A percentile compares a stretch with the other conserved stretches of the same genome.
Conservation (phyloP, 2,888 invertebrate species). For the Acanthacorydalis orientalis region DNA sequence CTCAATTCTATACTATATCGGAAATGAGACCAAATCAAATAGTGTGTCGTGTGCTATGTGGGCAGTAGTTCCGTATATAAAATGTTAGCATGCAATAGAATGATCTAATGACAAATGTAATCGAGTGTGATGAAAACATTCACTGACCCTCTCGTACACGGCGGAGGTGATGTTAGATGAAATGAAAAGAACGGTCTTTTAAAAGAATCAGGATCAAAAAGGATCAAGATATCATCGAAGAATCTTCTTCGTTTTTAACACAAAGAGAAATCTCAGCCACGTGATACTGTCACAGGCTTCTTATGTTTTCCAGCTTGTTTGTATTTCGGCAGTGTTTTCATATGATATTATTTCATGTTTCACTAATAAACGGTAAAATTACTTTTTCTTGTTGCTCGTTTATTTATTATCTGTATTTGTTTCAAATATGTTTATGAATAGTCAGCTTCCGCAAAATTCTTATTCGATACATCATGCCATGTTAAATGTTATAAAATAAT, state of each 20-base stretch:
- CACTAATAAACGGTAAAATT: no score
- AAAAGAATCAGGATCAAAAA: slow-evolving; percentile 7
- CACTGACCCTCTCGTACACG: neutral
- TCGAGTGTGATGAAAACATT: neutral
- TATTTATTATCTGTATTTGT: no score
- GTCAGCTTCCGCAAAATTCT: no score
- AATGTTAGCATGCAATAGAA: neutral
- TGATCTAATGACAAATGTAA: neutral
- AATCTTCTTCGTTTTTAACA: no score
- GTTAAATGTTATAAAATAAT: no score
- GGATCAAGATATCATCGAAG: slow-evolving; percentile 7
- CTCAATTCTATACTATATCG: slow-evolving; percentile 4
- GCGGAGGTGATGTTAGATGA: neutral
- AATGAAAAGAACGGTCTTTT: slow-evolving; percentile 2
- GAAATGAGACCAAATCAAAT: slow-evolving; percentile 9
- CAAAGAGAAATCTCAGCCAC: neutral
- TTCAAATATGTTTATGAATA: no score
- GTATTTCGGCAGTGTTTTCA: no score
- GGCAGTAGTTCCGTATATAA: neutral
- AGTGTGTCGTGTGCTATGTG: neutral
- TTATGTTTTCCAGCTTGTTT: no score
- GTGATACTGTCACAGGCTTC: neutral
- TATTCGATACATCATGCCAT: no score
- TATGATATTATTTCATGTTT: no score
- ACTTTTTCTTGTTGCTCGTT: no score